phyloP scores from a whole-genome alignment of 2,888 invertebrate genomes.

The Mythimna vitellina region DNA sequence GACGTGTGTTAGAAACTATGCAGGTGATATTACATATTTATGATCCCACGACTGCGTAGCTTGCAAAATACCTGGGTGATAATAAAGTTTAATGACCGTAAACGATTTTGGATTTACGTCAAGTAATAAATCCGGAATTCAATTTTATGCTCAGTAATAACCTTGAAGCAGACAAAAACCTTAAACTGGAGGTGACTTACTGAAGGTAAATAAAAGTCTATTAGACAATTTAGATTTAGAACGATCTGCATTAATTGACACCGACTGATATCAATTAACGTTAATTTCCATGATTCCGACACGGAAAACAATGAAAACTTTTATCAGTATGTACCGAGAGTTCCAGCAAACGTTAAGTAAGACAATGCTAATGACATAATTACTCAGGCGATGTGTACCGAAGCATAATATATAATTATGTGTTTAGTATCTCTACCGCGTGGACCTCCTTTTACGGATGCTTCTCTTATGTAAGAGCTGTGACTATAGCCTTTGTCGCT shows the following conservation, averaged over 20 bases:
- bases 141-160: constrained; percentile 19
- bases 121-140: constrained; percentile 21
- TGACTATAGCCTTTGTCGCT: constrained; percentile 29
- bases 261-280: not conserved
- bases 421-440: constrained; percentile 65
- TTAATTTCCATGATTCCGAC: constrained; percentile 10
- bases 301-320: constrained; percentile 30
- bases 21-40: constrained; percentile 16
- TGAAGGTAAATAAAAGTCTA: not conserved
- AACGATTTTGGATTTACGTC: constrained; percentile 35
- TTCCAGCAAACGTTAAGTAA: constrained; percentile 55
- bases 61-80: constrained; percentile 11
- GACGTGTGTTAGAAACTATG: constrained; percentile 2
- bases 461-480: constrained; percentile 52
- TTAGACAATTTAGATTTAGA: not conserved
- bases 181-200: not conserved
- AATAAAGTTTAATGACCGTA: constrained; percentile 18
- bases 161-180: constrained; percentile 4
- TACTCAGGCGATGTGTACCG: constrained; percentile 57
- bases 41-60: constrained; percentile 14
- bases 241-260: not conserved
- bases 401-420: constrained; percentile 54
- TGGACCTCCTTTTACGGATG: constrained; percentile 52
- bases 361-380: constrained; percentile 62
- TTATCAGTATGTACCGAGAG: constrained; percentile 26